Conservation (phyloP, 1,140 invertebrate genomes). For the Pollicipes pollicipes region DNA sequence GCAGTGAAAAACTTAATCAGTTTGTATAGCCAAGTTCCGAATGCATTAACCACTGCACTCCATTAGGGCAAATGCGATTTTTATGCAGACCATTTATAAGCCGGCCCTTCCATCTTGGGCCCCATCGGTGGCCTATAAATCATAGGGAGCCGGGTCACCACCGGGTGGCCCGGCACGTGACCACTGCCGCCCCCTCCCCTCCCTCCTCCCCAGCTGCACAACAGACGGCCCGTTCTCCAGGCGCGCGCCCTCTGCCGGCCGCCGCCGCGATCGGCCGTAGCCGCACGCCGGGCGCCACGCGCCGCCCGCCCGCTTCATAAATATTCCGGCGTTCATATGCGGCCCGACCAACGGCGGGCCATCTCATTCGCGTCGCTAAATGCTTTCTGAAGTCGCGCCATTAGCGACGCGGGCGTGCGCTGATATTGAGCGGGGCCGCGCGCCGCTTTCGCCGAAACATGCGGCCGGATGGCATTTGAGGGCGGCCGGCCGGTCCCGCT, state of each 20-base stretch:
- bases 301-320: not conserved
- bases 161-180: not conserved
- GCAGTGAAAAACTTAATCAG: conserved; percentile 2
- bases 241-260: no score
- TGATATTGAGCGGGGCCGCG: not conserved
- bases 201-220: not conserved
- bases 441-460: not conserved
- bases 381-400: conserved; percentile 1
- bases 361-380: conserved; percentile 1
- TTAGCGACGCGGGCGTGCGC: not conserved
- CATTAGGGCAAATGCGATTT: conserved; percentile 6
- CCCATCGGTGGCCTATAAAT: not conserved
- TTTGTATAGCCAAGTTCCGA: not conserved
- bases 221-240: not conserved
- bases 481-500: not conserved
- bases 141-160: not conserved
- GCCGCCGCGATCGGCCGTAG: no score
- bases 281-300: no score
- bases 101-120: not conserved
- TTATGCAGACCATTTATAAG: conserved; percentile 5
- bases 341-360: not conserved
- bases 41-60: not conserved
- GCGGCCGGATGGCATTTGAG: not conserved
- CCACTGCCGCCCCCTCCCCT: not conserved
- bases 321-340: not conserved